These are phyloP conservation scores for Mimumesa dahlbomi DNA, from an alignment of 2,888 invertebrate genomes.

Conservation along the genomic window DNA sequence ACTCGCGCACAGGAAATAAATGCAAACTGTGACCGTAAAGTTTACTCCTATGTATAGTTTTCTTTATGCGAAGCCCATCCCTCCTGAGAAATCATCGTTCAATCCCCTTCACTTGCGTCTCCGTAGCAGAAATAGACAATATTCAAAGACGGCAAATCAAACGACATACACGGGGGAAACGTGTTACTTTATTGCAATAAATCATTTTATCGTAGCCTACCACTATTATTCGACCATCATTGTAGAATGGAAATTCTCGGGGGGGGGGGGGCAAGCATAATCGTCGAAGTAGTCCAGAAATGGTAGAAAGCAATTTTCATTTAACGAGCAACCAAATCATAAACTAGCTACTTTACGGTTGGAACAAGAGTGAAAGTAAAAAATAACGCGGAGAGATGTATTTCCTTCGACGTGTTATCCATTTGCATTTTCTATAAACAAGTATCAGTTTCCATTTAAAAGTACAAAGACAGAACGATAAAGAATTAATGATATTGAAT, in stretches of 20 bases:
- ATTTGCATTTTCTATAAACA: too few relatives aligned
- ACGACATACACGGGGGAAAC: too few relatives aligned
- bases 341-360: slow-evolving; percentile 4
- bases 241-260: not conserved
- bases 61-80: not conserved
- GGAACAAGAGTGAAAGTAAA: slow-evolving; percentile 25
- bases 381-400: slow-evolving; percentile 3
- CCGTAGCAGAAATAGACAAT: too few relatives aligned
- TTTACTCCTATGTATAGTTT: slow-evolving; percentile 37
- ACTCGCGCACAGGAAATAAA: slow-evolving; percentile 65
- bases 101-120: not conserved
- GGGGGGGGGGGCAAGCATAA: not conserved
- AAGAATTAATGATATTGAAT: too few relatives aligned
- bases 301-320: not conserved
- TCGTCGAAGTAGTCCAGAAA: not conserved
- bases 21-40: slow-evolving; percentile 61
- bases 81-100: not conserved
- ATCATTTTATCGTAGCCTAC: too few relatives aligned
- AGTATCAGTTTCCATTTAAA: too few relatives aligned
- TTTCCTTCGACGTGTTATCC: too few relatives aligned
- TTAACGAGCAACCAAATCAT: not conserved
- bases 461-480: too few relatives aligned
- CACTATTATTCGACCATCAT: not conserved
- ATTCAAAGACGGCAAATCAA: too few relatives aligned
- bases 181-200: too few relatives aligned